Evolutionary conservation across 2,113 vertebrate genomes (phyloP), one percentile per base, ranked within the genome.

Genomic region (Neotoma lepida): DNA sequence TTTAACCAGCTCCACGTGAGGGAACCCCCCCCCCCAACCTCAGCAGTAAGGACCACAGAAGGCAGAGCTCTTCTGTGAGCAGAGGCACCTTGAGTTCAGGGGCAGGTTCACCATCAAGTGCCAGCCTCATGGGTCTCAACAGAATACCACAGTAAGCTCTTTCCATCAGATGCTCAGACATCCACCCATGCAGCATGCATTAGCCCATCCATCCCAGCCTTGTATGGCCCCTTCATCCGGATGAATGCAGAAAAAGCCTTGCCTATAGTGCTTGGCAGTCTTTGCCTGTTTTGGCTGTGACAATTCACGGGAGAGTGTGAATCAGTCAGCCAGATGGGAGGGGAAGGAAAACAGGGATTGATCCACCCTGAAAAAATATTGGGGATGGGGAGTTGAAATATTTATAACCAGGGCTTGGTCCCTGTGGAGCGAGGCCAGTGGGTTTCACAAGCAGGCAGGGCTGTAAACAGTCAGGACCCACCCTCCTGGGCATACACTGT

Each of bases 1-100:
- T 97, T 94, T 78, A 96, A 97, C 97, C 96, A 97, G 97, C 82
- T 97, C 93, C 93, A 84, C 85, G 46, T 66, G 73, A 95, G 93
- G 54, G 56, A 94, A 90, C 46, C 87, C 95, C 49, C 87, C 95
- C 51, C 51, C 51, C 61, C 5, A n/a, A 28, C 84, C 87, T 93
- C 80, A 74, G 86, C 63, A 94, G 20, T 28, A 91, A 46, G 54
- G 26, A 90, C 91, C 68, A 64, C 71, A 63, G 63, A 26, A 18
- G 51, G 41, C 44, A 54, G 89, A 91, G 18, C 14, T 84, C 46
- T 86, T 73, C 81, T 88, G 58, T 88, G 58, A 74, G 70, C 87
- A 90, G 24, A 93, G 86, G 54, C 82, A 80, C 64, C 77, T 86
- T 54, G 81, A 94, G 68, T 92, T 86, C 73, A 94, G 24, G 63